A percentile compares a stretch with the other conserved stretches of the same genome.
These are phyloP conservation scores for Pseudochaenichthys georgianus DNA, from an alignment of 2,797 vertebrate genomes.

Conservation along the genomic window DNA sequence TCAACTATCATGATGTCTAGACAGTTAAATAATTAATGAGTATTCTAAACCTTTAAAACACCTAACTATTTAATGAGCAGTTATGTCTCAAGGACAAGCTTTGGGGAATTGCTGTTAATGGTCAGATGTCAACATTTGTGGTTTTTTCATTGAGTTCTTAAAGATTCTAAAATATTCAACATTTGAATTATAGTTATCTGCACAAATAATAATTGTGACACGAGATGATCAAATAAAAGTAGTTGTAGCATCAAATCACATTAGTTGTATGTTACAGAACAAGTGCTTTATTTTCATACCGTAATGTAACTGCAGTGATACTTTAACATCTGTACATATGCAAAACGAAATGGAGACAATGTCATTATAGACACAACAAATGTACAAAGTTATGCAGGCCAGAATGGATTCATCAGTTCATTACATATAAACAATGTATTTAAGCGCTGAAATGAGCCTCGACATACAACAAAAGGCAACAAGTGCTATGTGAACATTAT, in stretches of 20 bases:
- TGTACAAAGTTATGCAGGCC: conserved; percentile 94
- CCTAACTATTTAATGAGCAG: conserved; percentile 78
- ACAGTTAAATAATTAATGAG: conserved; percentile 79
- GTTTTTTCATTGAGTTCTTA: conserved; percentile 1
- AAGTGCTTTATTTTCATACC: conserved; percentile 98
- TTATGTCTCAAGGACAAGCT: conserved; percentile 59
- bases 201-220: neutral
- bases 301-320: conserved; percentile 97
- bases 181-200: neutral
- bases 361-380: conserved; percentile 92
- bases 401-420: conserved; percentile 87
- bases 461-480: conserved; percentile 88
- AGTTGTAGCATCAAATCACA: conserved; percentile 16
- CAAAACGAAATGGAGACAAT: conserved; percentile 86
- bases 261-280: conserved; percentile 80
- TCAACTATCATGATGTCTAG: conserved; percentile 79
- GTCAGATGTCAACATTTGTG: conserved; percentile 27
- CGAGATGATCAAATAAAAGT: neutral
- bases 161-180: neutral
- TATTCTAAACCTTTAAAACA: conserved; percentile 74
- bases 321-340: conserved; percentile 99
- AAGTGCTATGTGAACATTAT: conserved; percentile 91
- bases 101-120: conserved; percentile 16
- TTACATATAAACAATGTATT: conserved; percentile 90
- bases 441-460: conserved; percentile 89